Conservation (phyloP, 2,113 vertebrate genomes). For the Saguinus midas region DNA sequence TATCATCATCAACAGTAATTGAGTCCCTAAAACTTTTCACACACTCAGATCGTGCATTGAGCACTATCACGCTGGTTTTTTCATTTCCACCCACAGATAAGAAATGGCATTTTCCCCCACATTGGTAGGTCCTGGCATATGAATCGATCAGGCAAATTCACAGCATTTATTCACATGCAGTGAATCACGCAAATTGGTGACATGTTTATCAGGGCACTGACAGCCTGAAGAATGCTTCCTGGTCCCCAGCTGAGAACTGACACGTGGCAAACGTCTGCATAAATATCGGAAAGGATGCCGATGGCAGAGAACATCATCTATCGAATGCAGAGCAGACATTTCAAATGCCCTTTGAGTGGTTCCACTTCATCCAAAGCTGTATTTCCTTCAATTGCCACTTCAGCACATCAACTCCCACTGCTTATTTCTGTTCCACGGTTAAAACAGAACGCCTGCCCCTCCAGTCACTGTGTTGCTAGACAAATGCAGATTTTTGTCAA, state of each 20-base stretch:
- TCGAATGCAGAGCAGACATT: not conserved
- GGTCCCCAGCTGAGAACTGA: constrained; percentile 4
- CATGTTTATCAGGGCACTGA: constrained; percentile 53
- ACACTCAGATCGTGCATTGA: not conserved
- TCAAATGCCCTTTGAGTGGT: not conserved
- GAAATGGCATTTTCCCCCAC: not conserved
- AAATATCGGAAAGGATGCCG: not conserved
- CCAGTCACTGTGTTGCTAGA: not conserved
- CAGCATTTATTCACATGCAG: not conserved
- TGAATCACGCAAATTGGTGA: constrained; percentile 36
- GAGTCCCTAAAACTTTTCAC: not conserved
- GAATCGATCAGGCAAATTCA: not conserved
- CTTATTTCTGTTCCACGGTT: not conserved
- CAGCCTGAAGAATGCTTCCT: constrained; percentile 40
- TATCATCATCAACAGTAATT: not conserved
- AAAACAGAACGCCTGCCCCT: not conserved
- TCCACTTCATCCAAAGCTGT: not conserved
- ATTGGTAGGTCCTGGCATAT: not conserved
- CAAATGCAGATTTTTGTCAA: not conserved
- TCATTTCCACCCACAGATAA: not conserved
- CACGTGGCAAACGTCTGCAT: not conserved
- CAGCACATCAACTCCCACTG: not conserved
- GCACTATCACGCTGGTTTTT: not conserved
- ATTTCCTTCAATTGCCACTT: not conserved
- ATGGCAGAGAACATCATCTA: not conserved